Base-by-base conservation (phyloP, 2,113 vertebrate species). In the Piaya cayana region DNA sequence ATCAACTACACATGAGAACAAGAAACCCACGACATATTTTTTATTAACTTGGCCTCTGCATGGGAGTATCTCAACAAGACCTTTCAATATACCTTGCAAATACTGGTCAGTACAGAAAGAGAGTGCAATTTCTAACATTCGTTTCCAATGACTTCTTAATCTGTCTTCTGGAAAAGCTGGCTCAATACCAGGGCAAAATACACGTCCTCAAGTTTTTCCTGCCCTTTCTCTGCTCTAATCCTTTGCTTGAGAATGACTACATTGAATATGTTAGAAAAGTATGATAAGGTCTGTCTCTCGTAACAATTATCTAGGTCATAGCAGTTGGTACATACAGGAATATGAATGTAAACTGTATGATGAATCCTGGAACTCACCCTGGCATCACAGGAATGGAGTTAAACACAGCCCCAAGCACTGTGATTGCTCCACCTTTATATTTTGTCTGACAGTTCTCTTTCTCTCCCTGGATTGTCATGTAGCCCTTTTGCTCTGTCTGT, bases 401-500 rank as follows among this genome's bases (percentile, higher is more conserved):
- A 95, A 95, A 70, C 32, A 50, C 27, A 92, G 49, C 63, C 59
- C 53, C 72, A 60, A 32, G 65, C 1, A 0, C 78, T 86, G 49
- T 82, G 86, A 82, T 37, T 84, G 70, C 75, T 93, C 71, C 92
- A 93, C 94, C 95, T 96, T 96, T 93, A 32, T 84, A 88, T 91
- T 87, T 93, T 55, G 56, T 88, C 93, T 92, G 92, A 82, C 94
- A 95, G 78, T 91, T 94, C 69, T 80, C 85, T 93, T 89, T 96
- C 89, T 89, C 70, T 93, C 85, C 64, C 71, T 91, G 77, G 67
- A 91, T 56, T 95, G 92, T 89, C 91, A 94, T 89, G 92, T 92
- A 96, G 93, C 74, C 90, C 86, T 97, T 97, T 96, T 88, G 82
- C 90, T 97, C 88, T 97, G 96, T 96, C 95, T 96, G 90, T 95